A percentile compares a stretch with the other conserved stretches of the same genome.
Evolutionary conservation across 2,888 invertebrate species (phyloP).

Genomic region (Scaptomyza cyrtandrae): DNA sequence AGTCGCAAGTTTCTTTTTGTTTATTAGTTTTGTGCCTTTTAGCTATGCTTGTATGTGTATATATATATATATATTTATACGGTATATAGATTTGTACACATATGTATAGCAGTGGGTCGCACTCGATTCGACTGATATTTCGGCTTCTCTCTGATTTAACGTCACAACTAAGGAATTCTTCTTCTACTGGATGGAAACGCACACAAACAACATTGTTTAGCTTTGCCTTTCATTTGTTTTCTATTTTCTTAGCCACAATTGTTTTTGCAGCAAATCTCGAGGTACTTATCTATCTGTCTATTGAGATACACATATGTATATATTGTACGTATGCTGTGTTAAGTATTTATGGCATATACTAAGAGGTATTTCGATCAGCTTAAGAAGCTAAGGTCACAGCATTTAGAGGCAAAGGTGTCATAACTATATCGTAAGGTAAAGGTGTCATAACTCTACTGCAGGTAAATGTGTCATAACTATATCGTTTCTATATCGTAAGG

Average conservation of each 20-base stretch:
- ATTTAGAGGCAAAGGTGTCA: constrained; percentile 26
- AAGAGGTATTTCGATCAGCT: constrained; percentile 15
- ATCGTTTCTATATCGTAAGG: neutral
- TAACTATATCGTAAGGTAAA: neutral
- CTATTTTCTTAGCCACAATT: constrained; percentile 31
- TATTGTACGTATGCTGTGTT: constrained; percentile 3
- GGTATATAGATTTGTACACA: constrained; percentile 30
- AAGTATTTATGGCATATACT: neutral
- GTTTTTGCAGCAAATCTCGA: constrained; percentile 53
- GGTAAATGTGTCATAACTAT: too few species aligned
- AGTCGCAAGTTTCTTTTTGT: constrained; percentile 77
- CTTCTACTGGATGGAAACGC: constrained; percentile 47
- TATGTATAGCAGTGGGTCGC: constrained; percentile 65
- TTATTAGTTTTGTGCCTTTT: constrained; percentile 70
- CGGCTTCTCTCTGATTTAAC: constrained; percentile 59
- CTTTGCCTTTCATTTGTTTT: constrained; percentile 68
- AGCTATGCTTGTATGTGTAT: constrained; percentile 29
- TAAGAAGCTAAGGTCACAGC: constrained; percentile 46
- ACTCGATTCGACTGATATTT: constrained; percentile 55
- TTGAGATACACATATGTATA: constrained; percentile 1
- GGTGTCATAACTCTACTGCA: neutral
- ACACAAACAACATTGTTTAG: constrained; percentile 57
- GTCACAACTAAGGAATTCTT: constrained; percentile 73
- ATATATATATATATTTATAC: constrained; percentile 26
- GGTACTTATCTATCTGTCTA: constrained; percentile 29